Evolutionary conservation across 2,797 vertebrate genomes (phyloP).

Genomic region (Myotis findleyi): DNA sequence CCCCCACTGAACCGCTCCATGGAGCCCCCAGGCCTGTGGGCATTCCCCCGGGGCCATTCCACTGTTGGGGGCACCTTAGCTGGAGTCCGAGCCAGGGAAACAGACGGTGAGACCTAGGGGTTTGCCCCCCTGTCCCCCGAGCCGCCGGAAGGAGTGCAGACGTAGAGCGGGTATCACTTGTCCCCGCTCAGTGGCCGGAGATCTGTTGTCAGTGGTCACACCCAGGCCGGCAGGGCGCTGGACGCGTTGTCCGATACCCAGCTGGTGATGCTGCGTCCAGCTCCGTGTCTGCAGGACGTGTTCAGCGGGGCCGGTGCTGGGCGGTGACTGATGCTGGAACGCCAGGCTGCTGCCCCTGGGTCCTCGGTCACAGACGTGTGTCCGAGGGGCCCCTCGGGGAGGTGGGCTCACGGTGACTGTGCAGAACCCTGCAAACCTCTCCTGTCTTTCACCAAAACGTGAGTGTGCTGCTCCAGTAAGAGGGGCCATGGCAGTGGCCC

Average conservation of each 20-base stretch:
- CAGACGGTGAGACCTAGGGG: not conserved
- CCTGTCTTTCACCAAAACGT: not conserved
- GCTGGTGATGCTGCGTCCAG: not conserved
- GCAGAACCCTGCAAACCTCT: no score
- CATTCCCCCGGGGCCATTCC: not conserved
- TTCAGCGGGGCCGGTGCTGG: accelerated
- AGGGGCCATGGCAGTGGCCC: accelerated
- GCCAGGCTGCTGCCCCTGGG: not conserved
- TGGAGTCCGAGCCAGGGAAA: not conserved
- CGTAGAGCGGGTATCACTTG: conserved; percentile 13
- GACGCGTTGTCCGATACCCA: accelerated
- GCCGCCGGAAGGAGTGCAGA: not conserved
- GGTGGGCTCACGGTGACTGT: not conserved
- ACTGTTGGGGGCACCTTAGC: not conserved
- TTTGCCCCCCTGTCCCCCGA: not conserved
- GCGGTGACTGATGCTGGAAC: not conserved
- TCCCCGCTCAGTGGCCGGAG: not conserved
- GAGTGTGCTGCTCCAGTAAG: accelerated
- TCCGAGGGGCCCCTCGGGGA: not conserved
- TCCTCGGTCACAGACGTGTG: accelerated
- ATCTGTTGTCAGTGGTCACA: not conserved
- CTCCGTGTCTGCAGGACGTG: not conserved
- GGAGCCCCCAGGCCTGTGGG: not conserved
- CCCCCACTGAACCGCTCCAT: not conserved
- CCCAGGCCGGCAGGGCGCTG: not conserved